Evolutionary conservation across 2,888 invertebrate genomes (phyloP), one percentile per base, ranked within the genome.

Genomic region (Abrostola tripartita): DNA sequence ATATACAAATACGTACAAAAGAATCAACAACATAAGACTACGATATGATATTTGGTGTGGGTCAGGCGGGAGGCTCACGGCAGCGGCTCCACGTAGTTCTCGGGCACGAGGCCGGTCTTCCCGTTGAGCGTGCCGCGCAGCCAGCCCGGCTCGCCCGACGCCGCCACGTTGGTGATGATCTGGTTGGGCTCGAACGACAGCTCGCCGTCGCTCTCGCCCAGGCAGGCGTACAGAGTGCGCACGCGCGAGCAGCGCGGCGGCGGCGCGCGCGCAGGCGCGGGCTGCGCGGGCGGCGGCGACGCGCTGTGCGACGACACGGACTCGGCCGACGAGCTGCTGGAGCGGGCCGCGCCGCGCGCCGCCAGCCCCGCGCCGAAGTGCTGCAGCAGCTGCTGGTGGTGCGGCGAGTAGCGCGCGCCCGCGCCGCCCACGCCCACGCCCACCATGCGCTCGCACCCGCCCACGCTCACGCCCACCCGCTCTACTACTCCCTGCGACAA

Each of bases 111-210:
- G 55, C 99, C 99, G 54, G 97, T 97, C 93, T 97, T 97, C 67
- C 99, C 99, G 91, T 98, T 97, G 78, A 99, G 95, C 59, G 98
- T 97, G 74, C 99, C 99, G 90, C 99, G 98, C 85, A 99, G 95
- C 99, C 99, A 99, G 80, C 99, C 99, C 24, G 99, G 99, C 94
- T 99, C 99, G 86, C 97, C 97, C 36, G 99, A 99, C 78, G 96
- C 96, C 95, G 95, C 94, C 98, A 99, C 99, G 95, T 99, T 98
- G 71, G 98, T 98, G 84, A 99, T 98, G 85, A 99, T 98, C 96
- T 99, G 98, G 96, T 99, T 99, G 74, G 99, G 99, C 95, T 99
- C 98, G 95, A 99, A 99, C 37, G 99, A 99, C 79, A 99, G 95
- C 95, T 99, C 99, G 74, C 98, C 98, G 87, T 98, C 98, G 92